Evolutionary conservation across 64 coral and sea anemone species (phyloP).

Genomic region (Astreopora myriophthalma): DNA sequence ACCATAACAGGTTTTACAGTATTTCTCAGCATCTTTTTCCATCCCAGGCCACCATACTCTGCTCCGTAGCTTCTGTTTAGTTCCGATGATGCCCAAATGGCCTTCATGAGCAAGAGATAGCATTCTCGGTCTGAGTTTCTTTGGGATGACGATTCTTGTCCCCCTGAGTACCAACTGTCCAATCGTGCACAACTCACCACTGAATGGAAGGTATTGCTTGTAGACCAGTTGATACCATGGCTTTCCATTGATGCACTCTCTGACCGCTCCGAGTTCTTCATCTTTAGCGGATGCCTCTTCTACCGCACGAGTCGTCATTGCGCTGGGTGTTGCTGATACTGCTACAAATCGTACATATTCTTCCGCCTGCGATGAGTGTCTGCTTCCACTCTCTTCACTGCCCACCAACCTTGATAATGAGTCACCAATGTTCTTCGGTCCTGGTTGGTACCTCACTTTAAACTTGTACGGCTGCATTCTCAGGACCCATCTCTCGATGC

Average conservation of each 20-base stretch:
- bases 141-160: not conserved
- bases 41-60: no score
- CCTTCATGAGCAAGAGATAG: conserved; percentile 6
- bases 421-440: conserved; percentile 9
- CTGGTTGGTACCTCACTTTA: not conserved
- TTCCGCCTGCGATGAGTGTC: not conserved
- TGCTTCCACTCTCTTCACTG: not conserved
- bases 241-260: not conserved
- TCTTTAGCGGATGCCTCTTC: not conserved
- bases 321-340: not conserved
- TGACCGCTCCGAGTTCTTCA: not conserved
- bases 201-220: conserved; percentile 9
- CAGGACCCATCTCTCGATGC: no score
- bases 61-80: conserved; percentile 20
- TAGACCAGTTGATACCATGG: not conserved
- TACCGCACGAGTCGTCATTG: not conserved
- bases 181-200: not conserved
- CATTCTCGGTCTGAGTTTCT: conserved; percentile 5
- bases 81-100: conserved; percentile 5
- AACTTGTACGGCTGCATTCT: not conserved
- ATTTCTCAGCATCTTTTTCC: not conserved
- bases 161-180: not conserved
- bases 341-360: conserved; percentile 26
- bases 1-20: conserved; percentile 14
- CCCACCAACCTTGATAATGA: not conserved